Percentiles rank a stretch among this genome's conserved stretches.
phyloP scores from a whole-genome alignment of 2,888 invertebrate genomes.

The Noctua pronuba region DNA sequence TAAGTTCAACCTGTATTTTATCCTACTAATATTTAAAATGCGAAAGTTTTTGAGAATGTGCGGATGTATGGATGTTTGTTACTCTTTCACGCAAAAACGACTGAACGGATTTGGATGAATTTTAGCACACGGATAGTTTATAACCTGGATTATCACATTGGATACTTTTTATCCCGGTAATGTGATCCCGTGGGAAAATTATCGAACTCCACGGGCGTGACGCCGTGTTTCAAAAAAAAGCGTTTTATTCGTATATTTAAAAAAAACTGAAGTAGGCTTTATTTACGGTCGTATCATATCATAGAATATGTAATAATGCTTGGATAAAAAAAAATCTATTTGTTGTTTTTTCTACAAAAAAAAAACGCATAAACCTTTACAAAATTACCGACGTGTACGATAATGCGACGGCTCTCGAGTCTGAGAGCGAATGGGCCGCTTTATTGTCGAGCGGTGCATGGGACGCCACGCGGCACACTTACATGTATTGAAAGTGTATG shows the following conservation, averaged over 20 bases:
- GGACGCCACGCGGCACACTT: slow-evolving; percentile 68
- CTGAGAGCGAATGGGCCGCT: slow-evolving; percentile 46
- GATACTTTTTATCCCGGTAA: too few species aligned
- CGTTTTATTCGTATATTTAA: not conserved
- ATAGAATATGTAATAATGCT: not conserved
- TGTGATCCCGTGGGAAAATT: too few species aligned
- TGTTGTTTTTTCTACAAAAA: slow-evolving; percentile 4
- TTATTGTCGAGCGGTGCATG: slow-evolving; percentile 69
- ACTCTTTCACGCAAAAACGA: too few species aligned
- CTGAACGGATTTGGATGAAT: too few species aligned
- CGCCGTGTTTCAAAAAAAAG: too few species aligned
- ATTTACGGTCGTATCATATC: not conserved
- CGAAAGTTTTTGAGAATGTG: too few species aligned
- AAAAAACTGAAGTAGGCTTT: not conserved
- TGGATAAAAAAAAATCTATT: not conserved
- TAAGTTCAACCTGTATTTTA: too few species aligned
- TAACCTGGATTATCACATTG: too few species aligned
- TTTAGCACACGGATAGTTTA: too few species aligned
- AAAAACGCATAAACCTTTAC: slow-evolving; percentile 5
- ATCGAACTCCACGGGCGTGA: too few species aligned
- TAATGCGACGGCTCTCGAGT: slow-evolving; percentile 42
- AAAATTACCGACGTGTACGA: slow-evolving; percentile 50
- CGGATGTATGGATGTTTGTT: too few species aligned
- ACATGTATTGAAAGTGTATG: slow-evolving; percentile 40
- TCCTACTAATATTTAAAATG: too few species aligned